phyloP scores from a whole-genome alignment of 2,797 vertebrate species.

The Erethizon dorsatum region DNA sequence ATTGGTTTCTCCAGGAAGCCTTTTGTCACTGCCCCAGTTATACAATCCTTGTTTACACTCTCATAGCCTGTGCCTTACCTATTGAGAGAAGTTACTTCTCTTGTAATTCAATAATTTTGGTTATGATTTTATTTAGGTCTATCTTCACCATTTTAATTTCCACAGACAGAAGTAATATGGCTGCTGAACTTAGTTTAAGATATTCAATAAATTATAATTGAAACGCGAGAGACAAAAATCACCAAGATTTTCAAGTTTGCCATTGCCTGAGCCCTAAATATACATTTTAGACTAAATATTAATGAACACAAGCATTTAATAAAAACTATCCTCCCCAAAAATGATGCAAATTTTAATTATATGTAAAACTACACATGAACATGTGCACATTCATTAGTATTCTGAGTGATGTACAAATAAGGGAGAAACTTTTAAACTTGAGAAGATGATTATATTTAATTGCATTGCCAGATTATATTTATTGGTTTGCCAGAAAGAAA shows the following conservation, averaged over 20 bases:
- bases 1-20: neutral
- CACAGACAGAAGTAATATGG: neutral
- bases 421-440: neutral
- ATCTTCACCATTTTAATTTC: neutral
- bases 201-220: neutral
- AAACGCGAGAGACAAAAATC: neutral
- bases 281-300: neutral
- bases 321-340: neutral
- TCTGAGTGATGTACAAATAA: neutral
- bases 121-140: neutral
- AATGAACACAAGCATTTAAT: neutral
- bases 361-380: neutral
- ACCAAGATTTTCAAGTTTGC: neutral
- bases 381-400: neutral
- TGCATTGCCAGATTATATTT: too few species aligned
- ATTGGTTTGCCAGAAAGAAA: neutral
- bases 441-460: neutral
- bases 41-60: neutral
- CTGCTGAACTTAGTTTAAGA: neutral
- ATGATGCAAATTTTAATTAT: neutral
- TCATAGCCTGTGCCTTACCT: neutral
- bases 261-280: neutral
- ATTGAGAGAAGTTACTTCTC: neutral
- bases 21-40: neutral
- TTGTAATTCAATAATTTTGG: neutral